Percentiles rank a stretch among this genome's conserved stretches.
Evolutionary conservation across 2,888 invertebrate species (phyloP).

Genomic region (Entomobrya multifasciata): DNA sequence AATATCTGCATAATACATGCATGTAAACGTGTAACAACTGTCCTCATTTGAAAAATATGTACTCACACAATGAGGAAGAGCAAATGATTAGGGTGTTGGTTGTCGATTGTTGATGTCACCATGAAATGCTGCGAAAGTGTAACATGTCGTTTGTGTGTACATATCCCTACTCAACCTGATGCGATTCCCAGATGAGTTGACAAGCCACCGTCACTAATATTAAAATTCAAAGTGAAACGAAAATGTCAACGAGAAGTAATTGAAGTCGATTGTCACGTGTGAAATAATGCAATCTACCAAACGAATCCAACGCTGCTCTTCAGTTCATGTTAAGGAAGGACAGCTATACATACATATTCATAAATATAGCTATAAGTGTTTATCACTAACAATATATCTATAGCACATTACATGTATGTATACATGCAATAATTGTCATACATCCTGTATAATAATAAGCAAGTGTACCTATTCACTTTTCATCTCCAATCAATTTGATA

Average conservation of each 20-base stretch:
- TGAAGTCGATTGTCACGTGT: constrained; percentile 4
- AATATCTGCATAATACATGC: not conserved
- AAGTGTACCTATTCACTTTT: too few species aligned
- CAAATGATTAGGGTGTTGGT: not conserved
- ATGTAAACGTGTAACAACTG: constrained; percentile 9
- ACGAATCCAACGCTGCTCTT: not conserved
- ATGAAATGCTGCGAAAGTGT: too few species aligned
- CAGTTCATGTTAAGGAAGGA: not conserved
- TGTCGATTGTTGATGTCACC: not conserved
- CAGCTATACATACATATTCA: not conserved
- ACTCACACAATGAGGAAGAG: too few species aligned
- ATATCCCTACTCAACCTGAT: not conserved
- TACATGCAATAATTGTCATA: not conserved
- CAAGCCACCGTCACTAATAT: not conserved
- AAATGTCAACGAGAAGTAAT: constrained; percentile 15
- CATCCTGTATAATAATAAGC: too few species aligned
- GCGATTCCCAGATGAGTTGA: not conserved
- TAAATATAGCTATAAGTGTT: not conserved
- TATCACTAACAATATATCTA: too few species aligned
- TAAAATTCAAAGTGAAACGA: not conserved
- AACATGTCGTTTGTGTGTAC: not conserved
- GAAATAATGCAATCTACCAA: not conserved
- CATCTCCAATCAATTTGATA: too few species aligned
- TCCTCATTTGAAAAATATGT: too few species aligned
- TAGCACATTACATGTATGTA: not conserved